phyloP scores from a whole-genome alignment of 92 coral and sea anemone genomes.

The Meandrina meandrites region DNA sequence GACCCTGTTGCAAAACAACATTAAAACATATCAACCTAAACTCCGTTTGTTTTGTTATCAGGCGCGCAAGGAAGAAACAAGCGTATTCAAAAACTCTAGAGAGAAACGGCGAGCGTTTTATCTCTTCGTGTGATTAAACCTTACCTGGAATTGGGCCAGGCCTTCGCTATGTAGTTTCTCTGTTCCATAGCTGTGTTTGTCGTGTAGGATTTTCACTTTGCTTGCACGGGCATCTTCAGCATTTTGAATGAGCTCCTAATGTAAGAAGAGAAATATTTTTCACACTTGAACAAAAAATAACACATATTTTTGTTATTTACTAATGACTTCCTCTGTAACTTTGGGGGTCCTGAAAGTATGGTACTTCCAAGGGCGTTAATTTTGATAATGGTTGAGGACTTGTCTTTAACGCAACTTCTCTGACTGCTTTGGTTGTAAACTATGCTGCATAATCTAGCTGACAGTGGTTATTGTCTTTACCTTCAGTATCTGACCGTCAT shows the following conservation, averaged over 20 bases:
- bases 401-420: too few species aligned
- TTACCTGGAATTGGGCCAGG: slow-evolving; percentile 64
- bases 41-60: neutral
- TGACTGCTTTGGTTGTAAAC: too few species aligned
- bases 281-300: neutral
- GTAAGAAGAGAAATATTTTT: neutral
- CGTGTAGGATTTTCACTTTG: slow-evolving; percentile 72
- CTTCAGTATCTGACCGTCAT: slow-evolving; percentile 73
- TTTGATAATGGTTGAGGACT: too few species aligned
- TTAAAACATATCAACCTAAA: too few species aligned
- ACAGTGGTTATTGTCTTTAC: slow-evolving; percentile 4
- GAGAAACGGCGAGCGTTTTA: neutral
- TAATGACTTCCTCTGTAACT: too few species aligned
- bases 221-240: slow-evolving; percentile 87
- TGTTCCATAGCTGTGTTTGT: slow-evolving; percentile 58
- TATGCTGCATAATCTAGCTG: neutral
- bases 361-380: too few species aligned
- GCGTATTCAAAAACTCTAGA: neutral
- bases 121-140: too few species aligned
- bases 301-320: too few species aligned
- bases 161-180: slow-evolving; percentile 36
- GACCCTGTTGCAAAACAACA: slow-evolving; percentile 44
- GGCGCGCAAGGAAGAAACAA: neutral
- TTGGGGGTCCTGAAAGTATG: too few species aligned
- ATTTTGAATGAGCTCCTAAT: slow-evolving; percentile 82